phyloP scores from a whole-genome alignment of 2,888 invertebrate species.

The Salticus scenicus region DNA sequence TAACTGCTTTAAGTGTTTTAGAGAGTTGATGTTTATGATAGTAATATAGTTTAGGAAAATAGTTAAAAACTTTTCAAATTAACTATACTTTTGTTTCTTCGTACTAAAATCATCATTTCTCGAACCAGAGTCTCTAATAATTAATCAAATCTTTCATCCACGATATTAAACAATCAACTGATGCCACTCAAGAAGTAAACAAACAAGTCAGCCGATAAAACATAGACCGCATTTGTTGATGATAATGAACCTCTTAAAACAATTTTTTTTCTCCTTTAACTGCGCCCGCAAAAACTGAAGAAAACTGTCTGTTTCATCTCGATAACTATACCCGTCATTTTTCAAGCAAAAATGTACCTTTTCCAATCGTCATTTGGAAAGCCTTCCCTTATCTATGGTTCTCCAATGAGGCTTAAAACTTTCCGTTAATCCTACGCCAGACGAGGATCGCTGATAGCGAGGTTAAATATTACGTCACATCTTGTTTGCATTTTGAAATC shows the following conservation, averaged over 20 bases:
- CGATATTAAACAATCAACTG: conserved; percentile 10
- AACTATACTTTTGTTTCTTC: too few relatives aligned
- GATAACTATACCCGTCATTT: conserved; percentile 59
- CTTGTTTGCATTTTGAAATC: conserved; percentile 42
- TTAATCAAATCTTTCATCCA: too few relatives aligned
- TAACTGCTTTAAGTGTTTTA: too few relatives aligned
- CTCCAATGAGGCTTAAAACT: conserved; percentile 51
- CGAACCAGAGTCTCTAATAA: too few relatives aligned
- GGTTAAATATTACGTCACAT: conserved; percentile 35
- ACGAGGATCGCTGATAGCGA: conserved; percentile 60
- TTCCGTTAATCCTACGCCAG: conserved; percentile 46
- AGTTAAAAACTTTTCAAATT: too few relatives aligned
- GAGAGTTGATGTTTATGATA: too few relatives aligned
- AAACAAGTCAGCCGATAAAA: conserved; percentile 30
- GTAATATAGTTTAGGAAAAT: too few relatives aligned
- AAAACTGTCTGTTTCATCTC: conserved; percentile 60
- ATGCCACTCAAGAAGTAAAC: conserved; percentile 30
- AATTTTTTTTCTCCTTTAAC: conserved; percentile 12
- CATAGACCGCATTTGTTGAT: conserved; percentile 24
- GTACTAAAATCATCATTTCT: too few relatives aligned
- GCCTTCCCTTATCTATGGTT: conserved; percentile 33
- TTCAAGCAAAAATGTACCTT: conserved; percentile 43
- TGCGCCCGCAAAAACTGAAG: conserved; percentile 20
- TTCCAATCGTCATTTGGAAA: conserved; percentile 50
- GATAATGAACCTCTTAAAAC: conserved; percentile 35